phyloP scores from a whole-genome alignment of 2,113 vertebrate species.

The Syrrhaptes paradoxus region DNA sequence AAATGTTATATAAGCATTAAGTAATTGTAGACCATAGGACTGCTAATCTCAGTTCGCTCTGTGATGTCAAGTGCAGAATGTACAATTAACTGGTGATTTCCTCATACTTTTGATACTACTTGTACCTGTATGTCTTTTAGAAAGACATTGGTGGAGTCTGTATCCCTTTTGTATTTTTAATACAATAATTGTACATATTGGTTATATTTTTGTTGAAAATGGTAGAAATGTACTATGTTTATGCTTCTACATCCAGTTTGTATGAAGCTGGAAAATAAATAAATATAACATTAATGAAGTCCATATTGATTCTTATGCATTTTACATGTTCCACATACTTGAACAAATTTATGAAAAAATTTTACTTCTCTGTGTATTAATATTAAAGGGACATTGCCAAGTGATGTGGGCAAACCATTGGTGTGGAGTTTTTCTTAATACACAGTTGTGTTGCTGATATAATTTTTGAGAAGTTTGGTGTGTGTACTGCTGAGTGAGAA shows the following conservation, averaged over 20 bases:
- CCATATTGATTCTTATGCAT: constrained; percentile 64
- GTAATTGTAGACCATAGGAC: constrained; percentile 97
- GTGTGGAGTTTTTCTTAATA: constrained; percentile 60
- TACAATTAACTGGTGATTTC: constrained; percentile 98
- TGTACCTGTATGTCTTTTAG: constrained; percentile 99
- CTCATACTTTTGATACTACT: constrained; percentile 98
- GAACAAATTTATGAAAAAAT: constrained; percentile 60
- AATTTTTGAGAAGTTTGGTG: neutral
- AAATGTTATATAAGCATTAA: constrained; percentile 94
- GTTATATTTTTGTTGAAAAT: constrained; percentile 99
- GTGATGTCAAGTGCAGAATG: constrained; percentile 98
- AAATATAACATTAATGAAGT: constrained; percentile 86
- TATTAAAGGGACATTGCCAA: constrained; percentile 65
- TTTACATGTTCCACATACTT: constrained; percentile 64
- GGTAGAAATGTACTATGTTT: constrained; percentile 99
- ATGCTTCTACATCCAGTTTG: constrained; percentile 99
- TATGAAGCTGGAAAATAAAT: constrained; percentile 98
- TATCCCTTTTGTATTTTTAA: constrained; percentile 99
- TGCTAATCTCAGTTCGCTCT: constrained; percentile 93
- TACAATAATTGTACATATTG: constrained; percentile 99
- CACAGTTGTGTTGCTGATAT: neutral
- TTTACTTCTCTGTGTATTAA: constrained; percentile 64
- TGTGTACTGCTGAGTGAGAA: neutral
- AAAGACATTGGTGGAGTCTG: constrained; percentile 99
- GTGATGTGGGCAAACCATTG: constrained; percentile 37